Percentiles rank a stretch among this genome's conserved stretches.
Evolutionary conservation across 2,113 vertebrate genomes (phyloP).

Genomic region (Protomyctophum bolini): DNA sequence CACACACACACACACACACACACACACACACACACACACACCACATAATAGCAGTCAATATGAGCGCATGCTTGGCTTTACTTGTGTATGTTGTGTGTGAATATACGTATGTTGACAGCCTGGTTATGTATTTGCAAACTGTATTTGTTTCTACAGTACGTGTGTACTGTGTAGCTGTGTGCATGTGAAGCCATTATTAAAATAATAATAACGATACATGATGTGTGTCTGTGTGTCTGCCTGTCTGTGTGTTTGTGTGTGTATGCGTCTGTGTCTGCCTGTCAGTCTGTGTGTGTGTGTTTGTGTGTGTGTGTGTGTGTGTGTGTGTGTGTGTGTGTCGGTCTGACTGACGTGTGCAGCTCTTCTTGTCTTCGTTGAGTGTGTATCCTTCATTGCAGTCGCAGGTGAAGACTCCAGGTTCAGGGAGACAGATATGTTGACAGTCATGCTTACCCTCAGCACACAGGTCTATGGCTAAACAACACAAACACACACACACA

Average conservation of each 20-base stretch:
- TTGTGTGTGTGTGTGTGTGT: background rate
- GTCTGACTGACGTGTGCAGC: slow-evolving; percentile 79
- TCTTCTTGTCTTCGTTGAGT: slow-evolving; percentile 85
- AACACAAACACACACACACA: slow-evolving; percentile 52
- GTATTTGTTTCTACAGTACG: background rate
- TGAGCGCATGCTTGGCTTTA: background rate
- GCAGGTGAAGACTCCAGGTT: slow-evolving; percentile 80
- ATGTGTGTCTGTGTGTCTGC: background rate
- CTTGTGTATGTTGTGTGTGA: background rate
- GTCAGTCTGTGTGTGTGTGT: slow-evolving; percentile 3
- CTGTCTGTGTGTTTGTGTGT: background rate
- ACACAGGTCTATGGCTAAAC: slow-evolving; percentile 82
- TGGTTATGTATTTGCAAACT: no score
- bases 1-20: slow-evolving; percentile 41
- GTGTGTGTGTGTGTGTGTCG: background rate
- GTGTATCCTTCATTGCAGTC: slow-evolving; percentile 80
- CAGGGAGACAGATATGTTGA: slow-evolving; percentile 83
- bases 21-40: background rate
- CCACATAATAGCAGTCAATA: background rate
- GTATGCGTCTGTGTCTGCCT: slow-evolving; percentile 1
- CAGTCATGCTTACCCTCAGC: slow-evolving; percentile 83
- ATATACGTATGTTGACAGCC: background rate
- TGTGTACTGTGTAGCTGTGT: background rate
- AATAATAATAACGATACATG: background rate
- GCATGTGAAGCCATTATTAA: background rate